phyloP scores from a whole-genome alignment of 1,140 invertebrate species.

The Hermatobates lingyangjiaoensis region DNA sequence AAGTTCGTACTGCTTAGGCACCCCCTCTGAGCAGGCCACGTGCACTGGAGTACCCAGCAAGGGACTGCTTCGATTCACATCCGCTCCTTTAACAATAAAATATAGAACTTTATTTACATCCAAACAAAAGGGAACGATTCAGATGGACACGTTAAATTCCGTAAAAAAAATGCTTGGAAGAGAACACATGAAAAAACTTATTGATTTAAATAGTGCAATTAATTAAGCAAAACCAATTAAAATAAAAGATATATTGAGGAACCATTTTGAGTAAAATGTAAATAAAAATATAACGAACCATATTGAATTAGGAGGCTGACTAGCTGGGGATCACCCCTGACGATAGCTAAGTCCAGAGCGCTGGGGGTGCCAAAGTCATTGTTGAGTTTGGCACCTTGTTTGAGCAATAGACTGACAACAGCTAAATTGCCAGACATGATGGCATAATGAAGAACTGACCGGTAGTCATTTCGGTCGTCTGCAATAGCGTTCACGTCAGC shows the following conservation, averaged over 20 bases:
- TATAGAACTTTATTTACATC: no score
- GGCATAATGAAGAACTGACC: constrained; percentile 74
- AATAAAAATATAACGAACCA: no score
- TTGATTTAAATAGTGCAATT: background rate
- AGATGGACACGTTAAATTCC: no score
- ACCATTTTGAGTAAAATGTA: no score
- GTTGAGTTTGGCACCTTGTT: constrained; percentile 55
- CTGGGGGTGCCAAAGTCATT: constrained; percentile 57
- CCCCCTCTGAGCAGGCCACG: constrained; percentile 66
- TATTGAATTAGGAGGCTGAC: constrained; percentile 45
- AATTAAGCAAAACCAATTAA: background rate
- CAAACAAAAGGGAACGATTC: no score
- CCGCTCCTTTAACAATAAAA: no score
- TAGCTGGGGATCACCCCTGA: constrained; percentile 57
- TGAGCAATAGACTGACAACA: constrained; percentile 60
- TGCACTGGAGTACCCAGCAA: constrained; percentile 70
- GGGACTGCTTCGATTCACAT: constrained; percentile 61
- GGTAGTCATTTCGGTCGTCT: constrained; percentile 56
- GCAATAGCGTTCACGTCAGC: constrained; percentile 67
- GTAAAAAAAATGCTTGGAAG: no score
- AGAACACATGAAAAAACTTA: background rate
- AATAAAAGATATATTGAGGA: background rate
- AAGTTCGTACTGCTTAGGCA: constrained; percentile 39
- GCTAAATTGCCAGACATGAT: constrained; percentile 57
- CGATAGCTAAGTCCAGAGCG: constrained; percentile 62